These are phyloP conservation scores for Phania funesta DNA, from an alignment of 2,888 invertebrate species.

Conservation along the genomic window DNA sequence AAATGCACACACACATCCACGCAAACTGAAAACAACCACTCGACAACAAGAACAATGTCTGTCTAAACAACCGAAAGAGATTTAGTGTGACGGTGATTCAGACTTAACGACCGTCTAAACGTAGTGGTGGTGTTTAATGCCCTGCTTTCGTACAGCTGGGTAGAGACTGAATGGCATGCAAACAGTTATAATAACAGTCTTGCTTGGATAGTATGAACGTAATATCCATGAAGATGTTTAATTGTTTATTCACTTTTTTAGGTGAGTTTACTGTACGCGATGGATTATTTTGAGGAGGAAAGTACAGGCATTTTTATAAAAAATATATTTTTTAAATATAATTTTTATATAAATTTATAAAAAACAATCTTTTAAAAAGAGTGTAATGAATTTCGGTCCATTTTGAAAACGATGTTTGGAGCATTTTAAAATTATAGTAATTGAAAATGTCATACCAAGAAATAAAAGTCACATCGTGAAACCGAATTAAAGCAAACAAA, in stretches of 20 bases:
- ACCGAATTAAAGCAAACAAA: no score
- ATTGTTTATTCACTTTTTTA: no score
- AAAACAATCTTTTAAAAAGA: no score
- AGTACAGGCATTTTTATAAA: no score
- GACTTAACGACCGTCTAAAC: constrained; percentile 59
- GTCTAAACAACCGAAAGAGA: constrained; percentile 32
- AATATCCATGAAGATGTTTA: not conserved
- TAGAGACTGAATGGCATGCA: constrained; percentile 14
- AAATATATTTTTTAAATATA: no score
- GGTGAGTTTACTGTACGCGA: not conserved
- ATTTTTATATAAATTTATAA: no score
- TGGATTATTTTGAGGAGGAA: no score
- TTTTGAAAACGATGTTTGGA: no score
- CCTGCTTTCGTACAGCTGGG: constrained; percentile 44
- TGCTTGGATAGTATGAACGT: constrained; percentile 11
- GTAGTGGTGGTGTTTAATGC: constrained; percentile 55
- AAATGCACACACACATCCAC: constrained; percentile 6
- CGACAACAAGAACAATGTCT: constrained; percentile 37
- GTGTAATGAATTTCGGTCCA: no score
- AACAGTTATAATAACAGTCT: constrained; percentile 23
- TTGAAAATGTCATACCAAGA: no score
- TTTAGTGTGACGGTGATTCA: constrained; percentile 17
- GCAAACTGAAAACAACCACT: constrained; percentile 43
- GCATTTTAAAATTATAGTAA: no score
- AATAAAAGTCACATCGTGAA: no score